Evolutionary conservation across 2,113 vertebrate species (phyloP), one percentile per base, ranked within the genome.

Genomic region (Lamprologus callipterus): DNA sequence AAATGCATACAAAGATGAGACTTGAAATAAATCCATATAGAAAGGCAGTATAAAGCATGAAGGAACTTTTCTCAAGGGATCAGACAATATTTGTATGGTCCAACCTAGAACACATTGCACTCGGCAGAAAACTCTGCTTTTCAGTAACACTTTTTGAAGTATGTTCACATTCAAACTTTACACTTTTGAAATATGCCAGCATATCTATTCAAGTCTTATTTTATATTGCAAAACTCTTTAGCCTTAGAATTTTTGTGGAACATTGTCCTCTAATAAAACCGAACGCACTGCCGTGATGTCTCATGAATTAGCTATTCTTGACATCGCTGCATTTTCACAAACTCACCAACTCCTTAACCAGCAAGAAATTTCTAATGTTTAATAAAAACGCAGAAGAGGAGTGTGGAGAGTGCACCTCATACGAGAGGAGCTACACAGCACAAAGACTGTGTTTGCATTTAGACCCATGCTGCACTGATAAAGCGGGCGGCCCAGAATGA

Each of bases 1-100:
- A 91, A 89, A 91, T 31, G 55, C 53, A 86, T 58, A 83, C 78
- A 91, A 79, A 89, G 85, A 93, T 83, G 88, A 63, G 54, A 81
- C 87, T 90, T 92, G 80, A 91, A 95, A 89, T 84, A 47, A 91
- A 89, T 79, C 79, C 85, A 80, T 89, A 75, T 42, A 86, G 84
- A 86, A 82, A 87, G 42, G 57, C 84, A 28, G 57, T 37, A 89
- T 84, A 83, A 88, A 82, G 81, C 21, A 8, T 10, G 6, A 81
- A 51, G 80, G 45, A 89, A 83, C 82, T 87, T 90, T 90, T 93
- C 81, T 92, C 84, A 45, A 53, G 79, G 79, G 88, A 91, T 92
- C 81, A 88, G 33, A 81, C 80, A 81, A 54, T 51, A 84, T 87
- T 88, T 91, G 83, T 60, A 40, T 13, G n/a, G 90, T 60, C 86